Conservation (phyloP, 2,888 invertebrate genomes). For the Sinodicranocentrus sp. region DNA sequence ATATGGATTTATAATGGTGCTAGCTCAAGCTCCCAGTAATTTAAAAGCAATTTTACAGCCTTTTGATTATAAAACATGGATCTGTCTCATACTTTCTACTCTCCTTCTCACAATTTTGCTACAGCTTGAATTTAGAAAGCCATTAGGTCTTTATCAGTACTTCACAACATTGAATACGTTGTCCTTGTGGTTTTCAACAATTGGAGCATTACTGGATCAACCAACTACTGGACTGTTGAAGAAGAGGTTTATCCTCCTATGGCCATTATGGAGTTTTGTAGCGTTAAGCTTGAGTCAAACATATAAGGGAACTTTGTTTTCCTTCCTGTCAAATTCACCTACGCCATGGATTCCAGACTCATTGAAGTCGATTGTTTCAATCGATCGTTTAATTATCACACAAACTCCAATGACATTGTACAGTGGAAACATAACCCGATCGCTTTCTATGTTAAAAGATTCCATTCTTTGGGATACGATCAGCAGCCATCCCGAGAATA, state of each 20-base stretch:
- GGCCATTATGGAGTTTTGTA: constrained; percentile 49
- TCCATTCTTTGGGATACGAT: constrained; percentile 31
- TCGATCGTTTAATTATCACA: constrained; percentile 5
- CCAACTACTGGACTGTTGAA: not conserved
- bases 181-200: constrained; percentile 7
- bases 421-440: not conserved
- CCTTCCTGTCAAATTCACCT: constrained; percentile 47
- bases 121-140: not conserved
- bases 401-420: not conserved
- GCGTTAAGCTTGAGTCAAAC: constrained; percentile 33
- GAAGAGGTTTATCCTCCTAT: not conserved
- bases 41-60: constrained; percentile 44
- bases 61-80: constrained; percentile 36
- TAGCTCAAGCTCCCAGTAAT: constrained; percentile 28
- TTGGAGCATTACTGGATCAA: constrained; percentile 34
- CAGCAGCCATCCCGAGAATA: not conserved
- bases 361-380: constrained; percentile 12
- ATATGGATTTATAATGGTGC: constrained; percentile 35
- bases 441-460: constrained; percentile 35
- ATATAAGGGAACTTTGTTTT: constrained; percentile 55
- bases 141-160: not conserved
- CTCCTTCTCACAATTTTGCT: not conserved
- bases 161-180: not conserved
- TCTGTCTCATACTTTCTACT: not conserved
- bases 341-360: constrained; percentile 25